phyloP scores from a whole-genome alignment of 2,797 vertebrate genomes.

The Enteromius afrohamiltoni region DNA sequence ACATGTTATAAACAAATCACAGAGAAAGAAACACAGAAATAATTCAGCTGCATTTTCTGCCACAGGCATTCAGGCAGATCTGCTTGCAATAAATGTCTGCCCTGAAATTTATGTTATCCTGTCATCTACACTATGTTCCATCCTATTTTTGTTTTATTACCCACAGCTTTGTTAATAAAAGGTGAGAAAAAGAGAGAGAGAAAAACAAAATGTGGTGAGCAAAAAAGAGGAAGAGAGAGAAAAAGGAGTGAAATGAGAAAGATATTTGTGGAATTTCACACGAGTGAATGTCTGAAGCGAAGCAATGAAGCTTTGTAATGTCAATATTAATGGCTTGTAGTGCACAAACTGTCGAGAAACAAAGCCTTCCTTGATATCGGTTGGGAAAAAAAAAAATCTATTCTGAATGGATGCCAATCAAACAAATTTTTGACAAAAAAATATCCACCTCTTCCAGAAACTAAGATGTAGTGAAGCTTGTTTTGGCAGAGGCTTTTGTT shows the following conservation, averaged over 20 bases:
- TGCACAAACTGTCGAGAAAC: not conserved
- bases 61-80: not conserved
- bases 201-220: not conserved
- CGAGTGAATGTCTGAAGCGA: slow-evolving; percentile 9
- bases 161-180: not conserved
- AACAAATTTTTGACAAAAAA: not conserved
- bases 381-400: not conserved
- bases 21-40: slow-evolving; percentile 1
- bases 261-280: slow-evolving; percentile 25
- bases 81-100: not conserved
- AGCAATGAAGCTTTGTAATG: not conserved
- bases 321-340: not conserved
- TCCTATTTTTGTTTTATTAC: not conserved
- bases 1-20: not conserved
- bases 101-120: not conserved
- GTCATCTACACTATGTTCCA: not conserved
- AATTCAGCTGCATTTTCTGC: slow-evolving; percentile 6
- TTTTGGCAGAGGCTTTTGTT: slow-evolving; percentile 36
- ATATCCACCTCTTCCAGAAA: not conserved
- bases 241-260: not conserved
- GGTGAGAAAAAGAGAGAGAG: not conserved
- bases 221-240: not conserved
- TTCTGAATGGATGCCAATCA: not conserved
- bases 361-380: not conserved
- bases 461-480: not conserved